Conservation (phyloP, 2,797 vertebrate species). For the Gymnoscopelus braueri region DNA sequence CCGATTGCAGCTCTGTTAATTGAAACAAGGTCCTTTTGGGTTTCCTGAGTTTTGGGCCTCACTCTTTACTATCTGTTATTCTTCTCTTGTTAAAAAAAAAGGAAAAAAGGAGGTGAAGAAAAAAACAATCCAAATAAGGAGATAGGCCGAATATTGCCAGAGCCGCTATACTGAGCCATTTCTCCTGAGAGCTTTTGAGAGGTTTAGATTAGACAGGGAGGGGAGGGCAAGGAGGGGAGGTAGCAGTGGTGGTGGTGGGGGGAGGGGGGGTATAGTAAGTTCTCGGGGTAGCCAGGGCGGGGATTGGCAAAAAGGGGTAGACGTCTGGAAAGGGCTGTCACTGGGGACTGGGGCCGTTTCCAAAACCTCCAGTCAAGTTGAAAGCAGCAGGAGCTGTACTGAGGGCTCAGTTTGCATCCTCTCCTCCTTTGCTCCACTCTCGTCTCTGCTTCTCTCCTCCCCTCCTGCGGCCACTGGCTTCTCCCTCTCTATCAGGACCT, state of each 20-base stretch:
- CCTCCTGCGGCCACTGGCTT: conserved; percentile 29
- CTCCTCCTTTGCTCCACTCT: conserved; percentile 47
- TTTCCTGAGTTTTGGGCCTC: conserved; percentile 34
- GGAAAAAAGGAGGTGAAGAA: conserved; percentile 38
- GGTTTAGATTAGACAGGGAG: conserved; percentile 64
- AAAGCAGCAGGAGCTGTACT: conserved; percentile 77
- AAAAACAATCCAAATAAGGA: conserved; percentile 89
- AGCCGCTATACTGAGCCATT: conserved; percentile 75
- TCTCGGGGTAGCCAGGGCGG: conserved; percentile 53
- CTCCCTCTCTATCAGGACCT: conserved; percentile 15
- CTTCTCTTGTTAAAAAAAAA: conserved; percentile 50
- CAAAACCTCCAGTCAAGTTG: conserved; percentile 82
- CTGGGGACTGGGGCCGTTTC: conserved; percentile 79
- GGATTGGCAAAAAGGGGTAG: conserved; percentile 64
- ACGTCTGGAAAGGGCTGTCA: conserved; percentile 75
- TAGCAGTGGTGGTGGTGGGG: background rate
- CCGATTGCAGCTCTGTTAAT: conserved; percentile 33
- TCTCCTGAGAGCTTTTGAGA: conserved; percentile 75
- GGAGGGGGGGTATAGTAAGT: conserved; percentile 36
- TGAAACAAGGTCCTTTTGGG: conserved; percentile 46
- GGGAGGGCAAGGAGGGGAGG: conserved; percentile 20
- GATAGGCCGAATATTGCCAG: conserved; percentile 59
- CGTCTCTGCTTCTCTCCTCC: conserved; percentile 19
- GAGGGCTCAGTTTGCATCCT: conserved; percentile 76
- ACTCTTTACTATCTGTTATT: conserved; percentile 55